phyloP scores from a whole-genome alignment of 2,113 vertebrate genomes.

The Prolemur simus region DNA sequence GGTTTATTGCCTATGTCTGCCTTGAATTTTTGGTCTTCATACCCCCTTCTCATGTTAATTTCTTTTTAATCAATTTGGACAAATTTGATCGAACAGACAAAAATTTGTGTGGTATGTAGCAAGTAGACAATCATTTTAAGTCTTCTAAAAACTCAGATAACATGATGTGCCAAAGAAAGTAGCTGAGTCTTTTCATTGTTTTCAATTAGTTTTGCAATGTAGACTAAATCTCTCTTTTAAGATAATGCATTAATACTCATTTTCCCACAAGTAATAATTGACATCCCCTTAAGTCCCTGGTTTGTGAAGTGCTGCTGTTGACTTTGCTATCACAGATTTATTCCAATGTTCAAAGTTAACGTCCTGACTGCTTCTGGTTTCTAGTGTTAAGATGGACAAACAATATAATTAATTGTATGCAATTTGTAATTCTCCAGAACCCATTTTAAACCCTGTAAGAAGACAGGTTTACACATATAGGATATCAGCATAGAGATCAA shows the following conservation, averaged over 20 bases:
- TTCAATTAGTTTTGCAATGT: conserved; percentile 25
- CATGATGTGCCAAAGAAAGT: background rate
- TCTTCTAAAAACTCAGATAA: background rate
- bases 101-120: background rate
- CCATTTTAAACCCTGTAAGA: background rate
- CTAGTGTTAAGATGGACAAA: conserved; percentile 13
- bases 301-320: conserved; percentile 8
- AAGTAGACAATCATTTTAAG: background rate
- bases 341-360: conserved; percentile 61
- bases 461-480: background rate
- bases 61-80: background rate
- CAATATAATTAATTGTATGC: background rate
- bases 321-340: conserved; percentile 51
- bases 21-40: background rate
- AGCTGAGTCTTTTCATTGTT: background rate
- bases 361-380: conserved; percentile 41
- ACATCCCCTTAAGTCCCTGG: background rate
- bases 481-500: background rate
- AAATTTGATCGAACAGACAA: background rate
- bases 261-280: conserved; percentile 25
- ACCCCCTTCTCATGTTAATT: background rate
- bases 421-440: conserved; percentile 12
- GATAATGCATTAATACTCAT: conserved; percentile 3
- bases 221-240: conserved; percentile 11
- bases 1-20: background rate